Evolutionary conservation across 2,797 vertebrate genomes (phyloP).

Genomic region (Hipposideros larvatus): DNA sequence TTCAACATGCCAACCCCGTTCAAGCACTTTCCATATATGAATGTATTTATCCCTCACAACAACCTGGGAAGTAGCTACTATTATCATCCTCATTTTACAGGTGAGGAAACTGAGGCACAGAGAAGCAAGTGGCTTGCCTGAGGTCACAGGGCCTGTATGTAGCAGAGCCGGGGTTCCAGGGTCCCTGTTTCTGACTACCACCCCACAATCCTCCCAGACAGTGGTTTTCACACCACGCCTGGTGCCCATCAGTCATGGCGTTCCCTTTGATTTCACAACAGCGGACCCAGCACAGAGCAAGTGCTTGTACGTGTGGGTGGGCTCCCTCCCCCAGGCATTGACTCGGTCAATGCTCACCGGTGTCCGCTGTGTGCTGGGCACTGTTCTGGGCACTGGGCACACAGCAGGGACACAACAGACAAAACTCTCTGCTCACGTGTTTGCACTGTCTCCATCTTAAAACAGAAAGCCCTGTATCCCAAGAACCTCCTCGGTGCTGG

Average conservation of each 20-base stretch:
- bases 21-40: rapidly evolving
- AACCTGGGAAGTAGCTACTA: neutral
- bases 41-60: neutral
- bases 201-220: rapidly evolving
- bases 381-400: neutral
- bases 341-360: neutral
- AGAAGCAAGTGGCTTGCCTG: neutral
- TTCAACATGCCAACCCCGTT: rapidly evolving
- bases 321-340: neutral
- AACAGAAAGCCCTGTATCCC: neutral
- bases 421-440: neutral
- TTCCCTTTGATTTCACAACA: neutral
- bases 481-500: neutral
- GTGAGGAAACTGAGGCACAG: neutral
- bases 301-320: rapidly evolving
- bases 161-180: neutral
- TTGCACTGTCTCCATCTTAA: neutral
- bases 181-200: neutral
- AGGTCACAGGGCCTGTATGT: neutral
- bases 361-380: neutral
- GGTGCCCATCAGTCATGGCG: neutral
- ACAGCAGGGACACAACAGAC: neutral
- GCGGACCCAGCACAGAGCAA: rapidly evolving
- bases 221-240: neutral
- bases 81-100: neutral